Conservation (phyloP, 1,140 invertebrate genomes). For the Bombyx mandarina region DNA sequence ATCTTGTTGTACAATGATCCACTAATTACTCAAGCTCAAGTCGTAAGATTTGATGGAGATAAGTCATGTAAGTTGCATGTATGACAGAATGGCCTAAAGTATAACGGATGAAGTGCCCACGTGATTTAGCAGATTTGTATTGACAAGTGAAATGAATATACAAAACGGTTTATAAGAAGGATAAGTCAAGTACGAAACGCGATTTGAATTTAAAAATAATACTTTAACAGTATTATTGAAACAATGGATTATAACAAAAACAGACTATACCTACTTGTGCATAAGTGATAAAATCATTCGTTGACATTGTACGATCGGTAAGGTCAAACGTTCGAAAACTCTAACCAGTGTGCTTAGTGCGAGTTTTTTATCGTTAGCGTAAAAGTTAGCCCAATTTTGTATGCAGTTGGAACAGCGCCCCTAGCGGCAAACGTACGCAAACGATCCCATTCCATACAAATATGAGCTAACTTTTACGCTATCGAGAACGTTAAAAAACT, state of each 20-base stretch:
- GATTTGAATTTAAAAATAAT: neutral
- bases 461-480: too few species aligned
- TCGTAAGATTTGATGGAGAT: neutral
- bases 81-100: too few species aligned
- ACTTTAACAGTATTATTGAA: neutral
- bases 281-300: neutral
- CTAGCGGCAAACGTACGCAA: too few species aligned
- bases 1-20: slow-evolving; percentile 3
- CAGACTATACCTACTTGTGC: neutral
- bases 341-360: slow-evolving; percentile 4
- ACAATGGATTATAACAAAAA: neutral
- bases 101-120: too few species aligned
- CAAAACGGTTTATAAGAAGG: neutral
- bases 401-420: too few species aligned
- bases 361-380: too few species aligned
- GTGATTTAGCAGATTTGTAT: too few species aligned
- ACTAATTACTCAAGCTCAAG: slow-evolving; percentile 4
- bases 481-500: too few species aligned
- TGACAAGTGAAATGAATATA: neutral
- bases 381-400: too few species aligned
- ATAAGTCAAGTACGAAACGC: neutral
- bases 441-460: too few species aligned
- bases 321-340: slow-evolving; percentile 25
- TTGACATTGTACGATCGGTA: slow-evolving; percentile 33
- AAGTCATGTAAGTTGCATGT: too few species aligned